phyloP scores from a whole-genome alignment of 2,113 vertebrate species.

The Monarcha castaneiventris region DNA sequence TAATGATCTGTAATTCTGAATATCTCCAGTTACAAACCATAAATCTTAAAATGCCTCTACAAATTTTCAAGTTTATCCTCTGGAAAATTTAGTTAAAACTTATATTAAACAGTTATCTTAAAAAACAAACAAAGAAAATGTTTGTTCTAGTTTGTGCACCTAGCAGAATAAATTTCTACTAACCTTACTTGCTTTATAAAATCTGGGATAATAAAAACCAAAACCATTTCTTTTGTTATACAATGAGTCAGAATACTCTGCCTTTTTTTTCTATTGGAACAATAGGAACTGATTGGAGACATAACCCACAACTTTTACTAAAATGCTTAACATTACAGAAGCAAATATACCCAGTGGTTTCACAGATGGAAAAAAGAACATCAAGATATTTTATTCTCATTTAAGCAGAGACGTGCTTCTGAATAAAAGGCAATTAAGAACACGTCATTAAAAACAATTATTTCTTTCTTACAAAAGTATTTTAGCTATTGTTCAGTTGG shows the following conservation, averaged over 20 bases:
- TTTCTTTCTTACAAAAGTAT: neutral
- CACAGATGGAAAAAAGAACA: neutral
- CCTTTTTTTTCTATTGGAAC: neutral
- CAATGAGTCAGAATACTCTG: neutral
- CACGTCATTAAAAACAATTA: neutral
- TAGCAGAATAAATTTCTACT: neutral
- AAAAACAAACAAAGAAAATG: neutral
- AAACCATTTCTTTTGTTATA: neutral
- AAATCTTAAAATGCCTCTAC: neutral
- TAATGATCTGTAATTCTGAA: neutral
- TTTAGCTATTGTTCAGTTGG: neutral
- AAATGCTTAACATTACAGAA: neutral
- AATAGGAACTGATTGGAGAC: neutral
- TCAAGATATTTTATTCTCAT: neutral
- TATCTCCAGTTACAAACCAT: neutral
- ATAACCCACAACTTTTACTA: neutral
- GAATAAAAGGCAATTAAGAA: neutral
- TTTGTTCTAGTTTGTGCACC: neutral
- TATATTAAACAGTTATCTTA: neutral
- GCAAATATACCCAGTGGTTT: neutral
- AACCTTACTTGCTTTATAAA: neutral
- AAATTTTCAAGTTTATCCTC: neutral
- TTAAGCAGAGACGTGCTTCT: neutral
- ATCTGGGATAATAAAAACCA: neutral
- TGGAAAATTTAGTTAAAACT: neutral